A percentile compares a stretch with the other conserved stretches of the same genome.
Evolutionary conservation across 2,888 invertebrate species (phyloP).

Genomic region (Drosophila macrothrix): DNA sequence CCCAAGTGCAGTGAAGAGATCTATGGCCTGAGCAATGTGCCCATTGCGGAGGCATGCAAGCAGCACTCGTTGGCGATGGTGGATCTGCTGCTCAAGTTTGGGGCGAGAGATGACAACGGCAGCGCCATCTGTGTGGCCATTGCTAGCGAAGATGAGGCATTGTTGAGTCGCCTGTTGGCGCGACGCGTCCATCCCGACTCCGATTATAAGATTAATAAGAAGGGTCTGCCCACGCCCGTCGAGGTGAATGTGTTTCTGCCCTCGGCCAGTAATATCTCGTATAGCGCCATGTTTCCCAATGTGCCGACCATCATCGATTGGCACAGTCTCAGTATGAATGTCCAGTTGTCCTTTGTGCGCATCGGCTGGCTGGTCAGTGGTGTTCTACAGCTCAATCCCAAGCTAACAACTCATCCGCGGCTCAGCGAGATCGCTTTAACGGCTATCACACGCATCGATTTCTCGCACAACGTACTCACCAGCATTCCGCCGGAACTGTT

Average conservation of each 20-base stretch:
- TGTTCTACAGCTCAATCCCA: slow-evolving; percentile 93
- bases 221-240: slow-evolving; percentile 88
- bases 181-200: slow-evolving; percentile 96
- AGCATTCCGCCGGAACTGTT: slow-evolving; percentile 93
- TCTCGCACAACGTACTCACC: slow-evolving; percentile 94
- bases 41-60: slow-evolving; percentile 84
- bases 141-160: slow-evolving; percentile 89
- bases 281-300: slow-evolving; percentile 92
- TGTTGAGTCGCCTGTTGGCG: slow-evolving; percentile 93
- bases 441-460: slow-evolving; percentile 96
- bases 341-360: slow-evolving; percentile 89
- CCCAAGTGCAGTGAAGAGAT: slow-evolving; percentile 85
- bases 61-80: slow-evolving; percentile 84
- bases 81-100: slow-evolving; percentile 85
- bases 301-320: slow-evolving; percentile 96
- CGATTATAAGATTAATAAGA: slow-evolving; percentile 96
- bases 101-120: slow-evolving; percentile 95
- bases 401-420: slow-evolving; percentile 89
- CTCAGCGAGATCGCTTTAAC: slow-evolving; percentile 90
- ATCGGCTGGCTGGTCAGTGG: slow-evolving; percentile 94
- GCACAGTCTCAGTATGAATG: slow-evolving; percentile 90
- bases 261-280: slow-evolving; percentile 89
- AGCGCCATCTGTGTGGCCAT: slow-evolving; percentile 92
- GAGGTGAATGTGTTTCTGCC: slow-evolving; percentile 84
- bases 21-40: slow-evolving; percentile 84